These are phyloP conservation scores for Antheraea pernyi DNA, from an alignment of 1,140 invertebrate species.

Conservation along the genomic window DNA sequence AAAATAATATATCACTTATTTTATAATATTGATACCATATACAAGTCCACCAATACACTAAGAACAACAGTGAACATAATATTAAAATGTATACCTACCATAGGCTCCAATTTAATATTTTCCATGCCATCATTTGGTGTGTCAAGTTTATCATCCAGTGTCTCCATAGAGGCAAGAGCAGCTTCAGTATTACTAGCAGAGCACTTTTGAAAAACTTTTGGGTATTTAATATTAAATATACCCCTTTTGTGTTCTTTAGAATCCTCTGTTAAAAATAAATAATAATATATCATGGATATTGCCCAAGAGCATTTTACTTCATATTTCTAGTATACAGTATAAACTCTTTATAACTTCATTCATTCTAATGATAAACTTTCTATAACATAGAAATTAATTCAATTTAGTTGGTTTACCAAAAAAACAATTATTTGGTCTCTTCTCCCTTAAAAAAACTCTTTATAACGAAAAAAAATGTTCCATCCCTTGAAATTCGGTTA, in stretches of 20 bases:
- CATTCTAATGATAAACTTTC: too few relatives aligned
- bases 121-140: constrained; percentile 84
- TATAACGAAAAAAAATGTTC: too few relatives aligned
- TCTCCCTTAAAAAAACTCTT: too few relatives aligned
- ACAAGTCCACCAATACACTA: too few relatives aligned
- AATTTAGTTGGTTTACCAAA: too few relatives aligned
- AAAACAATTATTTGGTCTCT: too few relatives aligned
- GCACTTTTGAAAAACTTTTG: constrained; percentile 62
- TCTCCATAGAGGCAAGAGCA: constrained; percentile 88
- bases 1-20: too few relatives aligned
- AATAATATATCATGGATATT: background rate
- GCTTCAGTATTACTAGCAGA: constrained; percentile 76
- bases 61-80: background rate
- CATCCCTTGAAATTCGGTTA: too few relatives aligned
- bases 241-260: constrained; percentile 42
- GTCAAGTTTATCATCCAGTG: constrained; percentile 83
- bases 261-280: constrained; percentile 38
- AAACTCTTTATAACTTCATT: too few relatives aligned
- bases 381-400: too few relatives aligned
- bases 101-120: constrained; percentile 82
- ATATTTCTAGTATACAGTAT: too few relatives aligned
- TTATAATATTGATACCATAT: too few relatives aligned
- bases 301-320: background rate
- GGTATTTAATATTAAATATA: constrained; percentile 60
- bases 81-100: constrained; percentile 39